phyloP scores from a whole-genome alignment of 2,797 vertebrate genomes.

The Galago senegalensis region DNA sequence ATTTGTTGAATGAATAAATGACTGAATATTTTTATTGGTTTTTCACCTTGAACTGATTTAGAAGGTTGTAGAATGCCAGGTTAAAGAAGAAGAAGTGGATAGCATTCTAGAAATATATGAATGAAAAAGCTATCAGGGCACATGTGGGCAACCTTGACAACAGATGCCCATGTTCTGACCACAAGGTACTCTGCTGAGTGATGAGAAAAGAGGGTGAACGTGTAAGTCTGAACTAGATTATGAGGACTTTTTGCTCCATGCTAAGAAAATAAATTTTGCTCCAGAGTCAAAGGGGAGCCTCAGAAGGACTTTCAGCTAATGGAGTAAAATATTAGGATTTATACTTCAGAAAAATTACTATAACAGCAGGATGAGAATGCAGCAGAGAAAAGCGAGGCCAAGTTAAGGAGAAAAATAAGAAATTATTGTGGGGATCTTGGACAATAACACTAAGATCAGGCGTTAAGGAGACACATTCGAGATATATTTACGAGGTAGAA shows the following conservation, averaged over 20 bases:
- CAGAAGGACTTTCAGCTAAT: not conserved
- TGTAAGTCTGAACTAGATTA: not conserved
- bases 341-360: not conserved
- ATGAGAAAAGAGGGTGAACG: not conserved
- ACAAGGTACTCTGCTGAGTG: not conserved
- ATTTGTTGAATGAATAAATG: not conserved
- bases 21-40: not conserved
- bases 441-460: not conserved
- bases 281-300: not conserved
- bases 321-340: not conserved
- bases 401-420: not conserved
- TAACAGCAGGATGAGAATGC: not conserved
- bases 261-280: not conserved
- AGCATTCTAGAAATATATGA: not conserved
- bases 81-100: not conserved
- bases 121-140: not conserved
- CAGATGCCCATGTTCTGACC: not conserved
- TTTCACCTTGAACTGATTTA: constrained; percentile 1
- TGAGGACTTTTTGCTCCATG: not conserved
- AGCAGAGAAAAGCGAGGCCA: not conserved
- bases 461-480: not conserved
- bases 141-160: not conserved
- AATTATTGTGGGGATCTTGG: not conserved
- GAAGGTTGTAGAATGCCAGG: not conserved
- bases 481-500: not conserved